These are phyloP conservation scores for Agrotis puta DNA, from an alignment of 2,888 invertebrate genomes.

Conservation along the genomic window DNA sequence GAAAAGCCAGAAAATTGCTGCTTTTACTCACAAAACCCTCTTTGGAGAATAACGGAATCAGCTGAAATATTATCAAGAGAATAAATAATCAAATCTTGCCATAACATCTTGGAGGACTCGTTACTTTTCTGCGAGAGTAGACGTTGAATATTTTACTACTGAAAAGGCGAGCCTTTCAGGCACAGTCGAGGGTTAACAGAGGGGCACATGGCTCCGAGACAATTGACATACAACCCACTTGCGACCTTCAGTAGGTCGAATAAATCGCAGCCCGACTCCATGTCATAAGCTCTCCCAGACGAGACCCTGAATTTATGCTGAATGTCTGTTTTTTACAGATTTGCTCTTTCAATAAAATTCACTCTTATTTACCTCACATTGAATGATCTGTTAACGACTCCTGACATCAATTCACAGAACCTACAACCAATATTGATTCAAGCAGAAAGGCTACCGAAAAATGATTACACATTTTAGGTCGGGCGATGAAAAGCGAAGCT, in stretches of 20 bases:
- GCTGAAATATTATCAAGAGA: constrained; percentile 42
- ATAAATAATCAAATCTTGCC: constrained; percentile 49
- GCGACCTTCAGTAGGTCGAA: constrained; percentile 50
- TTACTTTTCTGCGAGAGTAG: constrained; percentile 42
- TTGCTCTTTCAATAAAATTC: constrained; percentile 7
- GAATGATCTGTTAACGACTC: constrained; percentile 26
- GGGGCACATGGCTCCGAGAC: constrained; percentile 41
- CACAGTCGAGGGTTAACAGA: constrained; percentile 42
- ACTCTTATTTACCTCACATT: constrained; percentile 5
- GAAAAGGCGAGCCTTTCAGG: constrained; percentile 26
- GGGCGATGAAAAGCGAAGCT: constrained; percentile 41
- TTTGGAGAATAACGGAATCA: constrained; percentile 15
- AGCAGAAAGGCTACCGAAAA: constrained; percentile 41
- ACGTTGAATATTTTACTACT: constrained; percentile 55
- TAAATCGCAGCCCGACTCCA: constrained; percentile 25
- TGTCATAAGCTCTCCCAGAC: constrained; percentile 22
- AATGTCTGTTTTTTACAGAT: constrained; percentile 8
- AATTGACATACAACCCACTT: constrained; percentile 55
- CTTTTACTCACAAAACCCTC: constrained; percentile 7
- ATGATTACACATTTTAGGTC: constrained; percentile 36
- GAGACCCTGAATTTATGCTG: constrained; percentile 19
- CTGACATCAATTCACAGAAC: constrained; percentile 18
- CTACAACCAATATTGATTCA: constrained; percentile 34
- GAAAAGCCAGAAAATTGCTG: constrained; percentile 13
- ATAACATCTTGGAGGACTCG: constrained; percentile 38